These are phyloP conservation scores for Ligdia adustata DNA, from an alignment of 2,888 invertebrate species.

Conservation along the genomic window DNA sequence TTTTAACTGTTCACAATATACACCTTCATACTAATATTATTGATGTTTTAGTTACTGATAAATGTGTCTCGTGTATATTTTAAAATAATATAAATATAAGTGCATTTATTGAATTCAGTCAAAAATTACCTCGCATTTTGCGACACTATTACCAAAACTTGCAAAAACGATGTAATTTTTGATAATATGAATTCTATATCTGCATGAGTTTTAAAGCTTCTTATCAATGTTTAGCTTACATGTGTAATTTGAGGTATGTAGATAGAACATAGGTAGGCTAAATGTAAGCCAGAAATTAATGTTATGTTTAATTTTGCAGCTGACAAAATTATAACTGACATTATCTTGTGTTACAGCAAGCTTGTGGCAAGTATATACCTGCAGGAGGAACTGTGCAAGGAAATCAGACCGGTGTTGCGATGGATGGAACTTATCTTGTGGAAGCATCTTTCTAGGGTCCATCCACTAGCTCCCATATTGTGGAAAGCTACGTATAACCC, in stretches of 20 bases:
- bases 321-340: conserved; percentile 10
- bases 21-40: conserved; percentile 38
- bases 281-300: conserved; percentile 27
- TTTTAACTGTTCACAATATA: conserved; percentile 38
- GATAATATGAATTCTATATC: too few relatives aligned
- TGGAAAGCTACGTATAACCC: conserved; percentile 71
- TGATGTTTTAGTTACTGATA: conserved; percentile 35
- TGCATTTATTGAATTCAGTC: background rate
- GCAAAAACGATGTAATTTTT: too few relatives aligned
- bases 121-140: background rate
- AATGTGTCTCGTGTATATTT: conserved; percentile 41
- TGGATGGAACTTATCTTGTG: conserved; percentile 93
- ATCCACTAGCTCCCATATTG: conserved; percentile 59
- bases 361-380: conserved; percentile 94
- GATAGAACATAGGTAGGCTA: conserved; percentile 47
- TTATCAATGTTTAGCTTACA: conserved; percentile 41
- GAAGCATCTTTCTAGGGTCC: conserved; percentile 91
- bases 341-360: conserved; percentile 85
- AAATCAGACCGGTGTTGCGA: conserved; percentile 91
- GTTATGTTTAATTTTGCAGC: conserved; percentile 1
- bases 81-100: conserved; percentile 12
- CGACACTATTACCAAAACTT: background rate
- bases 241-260: conserved; percentile 42
- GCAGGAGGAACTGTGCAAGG: conserved; percentile 91
- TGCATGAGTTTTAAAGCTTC: conserved; percentile 35